A percentile compares a stretch with the other conserved stretches of the same genome.
Conservation (phyloP, 2,888 invertebrate species). For the Petrolisthes cinctipes region DNA sequence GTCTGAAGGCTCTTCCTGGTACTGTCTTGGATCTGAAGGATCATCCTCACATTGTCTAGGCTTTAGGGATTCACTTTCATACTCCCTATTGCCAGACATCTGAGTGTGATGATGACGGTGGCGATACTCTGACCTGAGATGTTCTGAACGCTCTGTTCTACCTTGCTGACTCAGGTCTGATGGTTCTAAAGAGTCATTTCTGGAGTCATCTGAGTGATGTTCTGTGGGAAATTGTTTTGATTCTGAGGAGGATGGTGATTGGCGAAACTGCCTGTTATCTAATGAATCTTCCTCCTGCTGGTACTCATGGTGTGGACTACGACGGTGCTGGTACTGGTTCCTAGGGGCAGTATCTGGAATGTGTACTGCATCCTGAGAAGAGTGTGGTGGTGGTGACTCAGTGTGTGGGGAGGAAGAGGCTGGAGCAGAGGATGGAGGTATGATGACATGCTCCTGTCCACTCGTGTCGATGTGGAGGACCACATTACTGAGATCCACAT, state of each 20-base stretch:
- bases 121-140: not conserved
- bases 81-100: not conserved
- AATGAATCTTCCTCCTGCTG: not conserved
- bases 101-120: not conserved
- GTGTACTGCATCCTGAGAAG: not conserved
- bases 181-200: slow-evolving; percentile 1
- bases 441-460: slow-evolving; percentile 62
- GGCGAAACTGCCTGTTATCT: not conserved
- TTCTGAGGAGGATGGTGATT: not conserved
- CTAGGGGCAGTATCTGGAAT: not conserved
- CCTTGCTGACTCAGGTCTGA: not conserved
- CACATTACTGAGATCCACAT: slow-evolving; percentile 63
- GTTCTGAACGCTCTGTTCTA: not conserved
- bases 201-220: not conserved
- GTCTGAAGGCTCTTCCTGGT: slow-evolving; percentile 6
- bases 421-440: slow-evolving; percentile 49
- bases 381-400: not conserved
- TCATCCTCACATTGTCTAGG: not conserved
- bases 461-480: slow-evolving; percentile 64
- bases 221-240: not conserved
- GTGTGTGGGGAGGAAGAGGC: slow-evolving; percentile 18
- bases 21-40: slow-evolving; percentile 1
- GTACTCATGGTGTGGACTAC: not conserved
- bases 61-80: not conserved
- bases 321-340: not conserved